Evolutionary conservation across 1,140 invertebrate species (phyloP).

Genomic region (Whitmania pigra): DNA sequence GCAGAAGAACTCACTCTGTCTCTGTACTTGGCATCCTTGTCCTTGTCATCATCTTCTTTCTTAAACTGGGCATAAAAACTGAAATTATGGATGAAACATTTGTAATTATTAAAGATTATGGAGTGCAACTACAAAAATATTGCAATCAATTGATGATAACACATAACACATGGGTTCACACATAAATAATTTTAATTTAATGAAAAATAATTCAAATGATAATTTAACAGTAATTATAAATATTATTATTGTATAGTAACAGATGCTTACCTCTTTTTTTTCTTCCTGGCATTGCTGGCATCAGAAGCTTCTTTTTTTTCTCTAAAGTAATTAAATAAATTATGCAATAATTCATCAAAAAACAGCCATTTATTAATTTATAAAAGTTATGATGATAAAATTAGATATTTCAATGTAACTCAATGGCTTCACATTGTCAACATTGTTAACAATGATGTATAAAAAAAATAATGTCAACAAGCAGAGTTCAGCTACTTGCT

Average conservation of each 20-base stretch:
- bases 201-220: too few species aligned
- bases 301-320: background rate
- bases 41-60: slow-evolving; percentile 86
- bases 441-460: too few species aligned
- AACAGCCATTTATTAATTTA: too few species aligned
- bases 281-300: slow-evolving; percentile 31
- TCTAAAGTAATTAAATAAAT: background rate
- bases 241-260: background rate
- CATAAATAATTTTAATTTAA: too few species aligned
- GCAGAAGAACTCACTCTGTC: slow-evolving; percentile 50
- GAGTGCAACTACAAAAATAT: background rate
- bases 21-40: slow-evolving; percentile 89
- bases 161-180: too few species aligned
- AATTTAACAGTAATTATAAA: too few species aligned
- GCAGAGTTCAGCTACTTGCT: background rate
- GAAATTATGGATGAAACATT: too few species aligned
- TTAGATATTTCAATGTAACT: background rate
- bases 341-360: background rate
- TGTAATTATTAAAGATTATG: background rate
- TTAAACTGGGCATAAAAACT: slow-evolving; percentile 84
- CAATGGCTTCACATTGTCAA: too few species aligned
- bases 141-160: background rate
- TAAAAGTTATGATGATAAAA: background rate
- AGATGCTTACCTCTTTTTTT: slow-evolving; percentile 42
- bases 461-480: too few species aligned